Conservation (phyloP, 2,797 vertebrate species). For the Macropus fuliginosus region DNA sequence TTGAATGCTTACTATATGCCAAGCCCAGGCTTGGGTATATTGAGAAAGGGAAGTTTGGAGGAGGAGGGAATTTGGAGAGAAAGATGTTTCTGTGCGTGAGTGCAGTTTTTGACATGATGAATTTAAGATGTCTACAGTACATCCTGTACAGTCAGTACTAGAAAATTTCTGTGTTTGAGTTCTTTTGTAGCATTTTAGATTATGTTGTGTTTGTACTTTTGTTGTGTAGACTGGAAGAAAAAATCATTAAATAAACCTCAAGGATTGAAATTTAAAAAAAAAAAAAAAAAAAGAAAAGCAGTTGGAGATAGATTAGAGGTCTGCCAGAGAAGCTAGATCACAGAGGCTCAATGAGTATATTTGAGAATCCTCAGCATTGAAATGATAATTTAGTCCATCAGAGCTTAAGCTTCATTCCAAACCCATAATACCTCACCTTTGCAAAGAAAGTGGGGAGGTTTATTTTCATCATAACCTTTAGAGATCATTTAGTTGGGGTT, state of each 20-base stretch:
- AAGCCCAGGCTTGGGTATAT: too few relatives aligned
- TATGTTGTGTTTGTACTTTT: constrained; percentile 81
- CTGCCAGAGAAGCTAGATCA: neutral
- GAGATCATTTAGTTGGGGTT: neutral
- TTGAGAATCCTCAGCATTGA: neutral
- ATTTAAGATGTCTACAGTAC: neutral
- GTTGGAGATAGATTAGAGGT: neutral
- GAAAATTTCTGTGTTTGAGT: constrained; percentile 71
- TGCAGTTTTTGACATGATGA: neutral
- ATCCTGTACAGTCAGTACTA: constrained; percentile 84
- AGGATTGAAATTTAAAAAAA: constrained; percentile 47
- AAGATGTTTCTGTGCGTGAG: neutral
- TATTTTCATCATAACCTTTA: neutral
- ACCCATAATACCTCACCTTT: neutral
- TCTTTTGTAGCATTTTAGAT: constrained; percentile 82
- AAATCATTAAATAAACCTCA: constrained; percentile 82
- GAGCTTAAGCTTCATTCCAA: neutral
- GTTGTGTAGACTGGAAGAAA: constrained; percentile 74
- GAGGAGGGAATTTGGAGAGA: neutral
- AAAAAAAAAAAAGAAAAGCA: neutral
- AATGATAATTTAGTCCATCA: neutral
- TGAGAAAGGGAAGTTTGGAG: neutral
- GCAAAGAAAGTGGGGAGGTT: neutral
- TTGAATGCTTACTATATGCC: too few relatives aligned
- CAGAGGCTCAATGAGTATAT: neutral